A percentile compares a stretch with the other conserved stretches of the same genome.
phyloP scores from a whole-genome alignment of 2,888 invertebrate species.

The Psylliodes chrysocephalus region DNA sequence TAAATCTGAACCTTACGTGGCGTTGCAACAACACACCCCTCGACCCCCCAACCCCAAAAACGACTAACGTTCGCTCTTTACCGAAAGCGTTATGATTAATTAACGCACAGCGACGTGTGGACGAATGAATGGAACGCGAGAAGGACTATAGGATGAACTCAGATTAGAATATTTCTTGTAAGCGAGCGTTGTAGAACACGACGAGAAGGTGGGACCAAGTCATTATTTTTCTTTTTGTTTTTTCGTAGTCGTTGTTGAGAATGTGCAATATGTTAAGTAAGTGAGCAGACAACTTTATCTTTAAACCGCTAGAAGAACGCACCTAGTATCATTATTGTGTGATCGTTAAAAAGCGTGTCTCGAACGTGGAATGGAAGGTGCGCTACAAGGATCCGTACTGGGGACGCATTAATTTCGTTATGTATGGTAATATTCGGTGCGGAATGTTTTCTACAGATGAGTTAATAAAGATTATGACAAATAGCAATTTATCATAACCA shows the following conservation, averaged over 20 bases:
- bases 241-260: too few species aligned
- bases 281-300: neutral
- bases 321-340: neutral
- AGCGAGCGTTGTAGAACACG: neutral
- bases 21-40: conserved; percentile 13
- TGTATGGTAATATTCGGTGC: too few species aligned
- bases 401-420: too few species aligned
- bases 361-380: too few species aligned
- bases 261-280: conserved; percentile 1
- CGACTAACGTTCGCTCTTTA: conserved; percentile 20
- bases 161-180: conserved; percentile 20
- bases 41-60: neutral
- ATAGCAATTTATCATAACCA: too few species aligned
- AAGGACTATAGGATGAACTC: conserved; percentile 15
- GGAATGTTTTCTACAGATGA: too few species aligned
- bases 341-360: neutral
- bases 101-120: conserved; percentile 23
- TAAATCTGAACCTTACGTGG: conserved; percentile 28
- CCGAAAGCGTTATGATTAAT: conserved; percentile 27
- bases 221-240: conserved; percentile 5
- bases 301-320: neutral
- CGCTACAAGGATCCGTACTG: too few species aligned
- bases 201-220: neutral
- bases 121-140: conserved; percentile 3
- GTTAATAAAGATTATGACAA: too few species aligned